A percentile compares a stretch with the other conserved stretches of the same genome.
phyloP scores from a whole-genome alignment of 2,888 invertebrate genomes.

The Onthophagus sagittarius region DNA sequence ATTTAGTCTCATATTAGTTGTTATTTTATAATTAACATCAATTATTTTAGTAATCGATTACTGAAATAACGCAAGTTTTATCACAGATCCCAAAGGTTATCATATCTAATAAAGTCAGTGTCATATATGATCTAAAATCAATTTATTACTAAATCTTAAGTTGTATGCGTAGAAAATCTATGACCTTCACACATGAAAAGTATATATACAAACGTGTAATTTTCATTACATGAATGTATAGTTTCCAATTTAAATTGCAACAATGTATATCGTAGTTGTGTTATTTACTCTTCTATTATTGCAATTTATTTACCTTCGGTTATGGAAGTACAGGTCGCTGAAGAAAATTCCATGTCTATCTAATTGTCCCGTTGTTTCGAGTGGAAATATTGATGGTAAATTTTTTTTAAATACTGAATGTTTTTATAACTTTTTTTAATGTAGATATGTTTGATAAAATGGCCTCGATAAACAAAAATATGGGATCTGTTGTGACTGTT shows the following conservation, averaged over 20 bases:
- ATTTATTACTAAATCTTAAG: too few relatives aligned
- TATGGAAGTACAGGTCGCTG: slow-evolving; percentile 1
- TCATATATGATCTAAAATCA: too few relatives aligned
- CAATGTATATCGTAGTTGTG: not conserved
- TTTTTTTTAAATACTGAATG: not conserved
- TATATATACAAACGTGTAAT: not conserved
- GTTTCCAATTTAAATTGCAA: not conserved
- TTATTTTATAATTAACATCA: too few relatives aligned
- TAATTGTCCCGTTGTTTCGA: not conserved
- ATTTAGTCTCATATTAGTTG: too few relatives aligned
- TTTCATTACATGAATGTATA: not conserved
- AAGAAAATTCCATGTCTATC: not conserved
- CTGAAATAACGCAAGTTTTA: too few relatives aligned
- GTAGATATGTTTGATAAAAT: slow-evolving; percentile 6
- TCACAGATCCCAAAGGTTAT: too few relatives aligned
- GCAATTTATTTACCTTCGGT: slow-evolving; percentile 1
- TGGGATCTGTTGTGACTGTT: not conserved
- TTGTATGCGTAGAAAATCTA: not conserved
- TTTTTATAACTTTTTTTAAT: not conserved
- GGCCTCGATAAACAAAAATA: not conserved
- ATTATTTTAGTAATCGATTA: too few relatives aligned
- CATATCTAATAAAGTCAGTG: too few relatives aligned
- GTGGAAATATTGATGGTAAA: slow-evolving; percentile 1
- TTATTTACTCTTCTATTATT: not conserved
- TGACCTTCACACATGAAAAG: not conserved